Evolutionary conservation across 2,888 invertebrate species (phyloP).

Genomic region (Dicycla oo): DNA sequence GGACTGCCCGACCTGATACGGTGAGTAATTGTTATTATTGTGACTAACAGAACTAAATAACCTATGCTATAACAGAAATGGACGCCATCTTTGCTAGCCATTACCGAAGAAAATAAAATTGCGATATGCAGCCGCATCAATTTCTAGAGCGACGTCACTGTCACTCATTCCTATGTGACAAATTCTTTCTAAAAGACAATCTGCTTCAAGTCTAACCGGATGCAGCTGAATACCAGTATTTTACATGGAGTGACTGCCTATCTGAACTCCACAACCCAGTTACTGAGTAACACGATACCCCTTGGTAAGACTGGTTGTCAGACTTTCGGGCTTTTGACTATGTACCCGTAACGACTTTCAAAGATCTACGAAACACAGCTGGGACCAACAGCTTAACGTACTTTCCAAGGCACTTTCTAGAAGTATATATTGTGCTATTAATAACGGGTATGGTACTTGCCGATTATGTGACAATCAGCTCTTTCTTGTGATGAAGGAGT

Average conservation of each 20-base stretch:
- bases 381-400: not conserved
- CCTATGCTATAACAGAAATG: not conserved
- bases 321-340: not conserved
- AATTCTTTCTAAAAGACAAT: not conserved
- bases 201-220: not conserved
- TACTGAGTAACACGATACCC: not conserved
- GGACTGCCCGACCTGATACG: conserved; percentile 89
- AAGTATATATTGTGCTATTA: not conserved
- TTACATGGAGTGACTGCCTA: not conserved
- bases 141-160: not conserved
- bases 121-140: not conserved
- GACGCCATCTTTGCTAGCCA: too few relatives aligned
- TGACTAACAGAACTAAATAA: not conserved
- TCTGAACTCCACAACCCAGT: not conserved
- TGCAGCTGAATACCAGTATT: not conserved
- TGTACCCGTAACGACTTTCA: not conserved
- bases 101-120: not conserved
- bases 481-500: too few relatives aligned
- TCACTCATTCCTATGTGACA: not conserved
- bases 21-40: not conserved
- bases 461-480: not conserved
- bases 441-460: not conserved
- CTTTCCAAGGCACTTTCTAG: not conserved
- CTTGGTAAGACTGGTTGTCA: not conserved
- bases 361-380: not conserved